Evolutionary conservation across 1,140 invertebrate species (phyloP).

Genomic region (Pseudobourletiella spinata): DNA sequence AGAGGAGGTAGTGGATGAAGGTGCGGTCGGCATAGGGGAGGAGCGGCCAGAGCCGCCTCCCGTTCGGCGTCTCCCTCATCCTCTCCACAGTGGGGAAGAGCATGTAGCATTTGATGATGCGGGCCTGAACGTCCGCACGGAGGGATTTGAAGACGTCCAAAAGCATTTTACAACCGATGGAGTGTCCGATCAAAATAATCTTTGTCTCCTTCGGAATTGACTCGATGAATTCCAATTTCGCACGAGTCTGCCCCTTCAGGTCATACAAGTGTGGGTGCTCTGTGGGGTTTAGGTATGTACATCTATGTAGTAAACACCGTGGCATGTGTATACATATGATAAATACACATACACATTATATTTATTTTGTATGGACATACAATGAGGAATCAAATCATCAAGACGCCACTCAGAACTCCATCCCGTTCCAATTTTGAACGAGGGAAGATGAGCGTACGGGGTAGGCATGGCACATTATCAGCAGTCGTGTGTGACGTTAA

Average conservation of each 20-base stretch:
- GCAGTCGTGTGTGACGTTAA: no score
- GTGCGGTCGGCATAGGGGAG: slow-evolving; percentile 36
- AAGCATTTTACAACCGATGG: slow-evolving; percentile 70
- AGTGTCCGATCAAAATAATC: slow-evolving; percentile 71
- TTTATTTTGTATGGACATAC: no score
- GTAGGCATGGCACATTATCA: no score
- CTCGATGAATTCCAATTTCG: slow-evolving; percentile 67
- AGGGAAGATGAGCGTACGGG: no score
- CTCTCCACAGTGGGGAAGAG: slow-evolving; percentile 74
- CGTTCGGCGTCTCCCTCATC: slow-evolving; percentile 62
- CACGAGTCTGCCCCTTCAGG: slow-evolving; percentile 64
- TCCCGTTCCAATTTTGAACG: no score
- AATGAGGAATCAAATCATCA: no score
- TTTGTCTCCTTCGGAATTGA: slow-evolving; percentile 53
- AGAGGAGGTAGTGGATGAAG: slow-evolving; percentile 49
- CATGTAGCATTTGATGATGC: slow-evolving; percentile 50
- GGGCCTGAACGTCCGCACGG: background rate
- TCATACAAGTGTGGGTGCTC: slow-evolving; percentile 52
- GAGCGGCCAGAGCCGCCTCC: slow-evolving; percentile 47
- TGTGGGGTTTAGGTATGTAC: no score
- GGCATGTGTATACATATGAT: slow-evolving; percentile 1
- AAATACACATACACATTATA: no score
- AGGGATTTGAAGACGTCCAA: slow-evolving; percentile 59
- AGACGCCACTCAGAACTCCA: no score
- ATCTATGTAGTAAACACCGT: no score